Conservation (phyloP, 2,888 invertebrate genomes). For the Orchesellides sinensis region DNA sequence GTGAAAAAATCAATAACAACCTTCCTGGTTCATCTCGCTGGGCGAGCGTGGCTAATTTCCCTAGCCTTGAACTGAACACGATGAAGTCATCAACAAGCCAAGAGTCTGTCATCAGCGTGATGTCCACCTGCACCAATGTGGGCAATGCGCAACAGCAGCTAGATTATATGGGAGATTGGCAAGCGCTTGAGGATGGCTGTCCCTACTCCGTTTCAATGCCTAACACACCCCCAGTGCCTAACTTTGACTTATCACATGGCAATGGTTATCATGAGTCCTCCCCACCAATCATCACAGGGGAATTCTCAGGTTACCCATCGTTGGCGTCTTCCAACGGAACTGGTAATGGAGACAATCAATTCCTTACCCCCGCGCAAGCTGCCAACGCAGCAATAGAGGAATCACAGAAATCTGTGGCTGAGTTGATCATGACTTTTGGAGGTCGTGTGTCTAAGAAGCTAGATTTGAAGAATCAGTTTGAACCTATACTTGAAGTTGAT, state of each 20-base stretch:
- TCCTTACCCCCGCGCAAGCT: slow-evolving; percentile 35
- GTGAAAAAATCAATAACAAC: slow-evolving; percentile 69
- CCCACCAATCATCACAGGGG: slow-evolving; percentile 46
- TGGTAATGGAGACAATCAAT: slow-evolving; percentile 6
- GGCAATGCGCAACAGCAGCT: slow-evolving; percentile 42
- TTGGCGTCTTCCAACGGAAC: slow-evolving; percentile 14
- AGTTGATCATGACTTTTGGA: slow-evolving; percentile 70
- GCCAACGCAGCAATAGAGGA: slow-evolving; percentile 50
- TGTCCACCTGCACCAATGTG: slow-evolving; percentile 67
- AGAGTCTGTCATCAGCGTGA: slow-evolving; percentile 66
- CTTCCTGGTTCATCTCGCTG: slow-evolving; percentile 68
- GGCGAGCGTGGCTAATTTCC: slow-evolving; percentile 70
- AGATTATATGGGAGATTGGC: slow-evolving; percentile 59
- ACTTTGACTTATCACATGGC: slow-evolving; percentile 60
- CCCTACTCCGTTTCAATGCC: slow-evolving; percentile 63
- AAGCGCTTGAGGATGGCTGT: slow-evolving; percentile 35
- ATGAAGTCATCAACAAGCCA: slow-evolving; percentile 69
- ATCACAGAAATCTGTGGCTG: slow-evolving; percentile 69
- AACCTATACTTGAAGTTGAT: slow-evolving; percentile 71
- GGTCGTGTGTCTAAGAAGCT: slow-evolving; percentile 68
- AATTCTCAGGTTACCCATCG: slow-evolving; percentile 51
- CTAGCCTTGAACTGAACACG: slow-evolving; percentile 66
- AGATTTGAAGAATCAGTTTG: slow-evolving; percentile 70
- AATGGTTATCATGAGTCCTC: slow-evolving; percentile 63
- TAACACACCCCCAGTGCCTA: slow-evolving; percentile 63